Evolutionary conservation across 2,113 vertebrate species (phyloP).

Genomic region (Tetraodon nigroviridis): DNA sequence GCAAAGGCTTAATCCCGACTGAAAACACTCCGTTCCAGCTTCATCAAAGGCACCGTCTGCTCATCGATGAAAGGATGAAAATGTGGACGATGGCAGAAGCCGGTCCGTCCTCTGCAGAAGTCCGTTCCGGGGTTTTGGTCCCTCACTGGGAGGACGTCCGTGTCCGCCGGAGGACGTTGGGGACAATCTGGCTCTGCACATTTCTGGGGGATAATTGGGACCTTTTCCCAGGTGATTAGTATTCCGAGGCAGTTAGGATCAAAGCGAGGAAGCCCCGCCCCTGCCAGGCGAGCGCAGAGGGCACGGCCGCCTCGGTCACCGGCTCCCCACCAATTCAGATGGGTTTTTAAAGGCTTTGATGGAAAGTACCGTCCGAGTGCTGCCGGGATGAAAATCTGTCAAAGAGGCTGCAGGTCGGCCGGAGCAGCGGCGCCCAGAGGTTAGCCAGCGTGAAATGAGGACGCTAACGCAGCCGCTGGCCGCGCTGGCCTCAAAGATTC

Average conservation of each 20-base stretch:
- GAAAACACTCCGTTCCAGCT: no score
- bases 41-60: no score
- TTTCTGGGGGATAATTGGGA: constrained; percentile 63
- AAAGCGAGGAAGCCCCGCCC: constrained; percentile 42
- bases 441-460: background rate
- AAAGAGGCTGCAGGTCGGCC: background rate
- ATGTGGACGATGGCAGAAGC: no score
- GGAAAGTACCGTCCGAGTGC: background rate
- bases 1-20: no score
- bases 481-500: no score
- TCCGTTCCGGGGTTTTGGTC: no score
- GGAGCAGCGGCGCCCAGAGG: background rate
- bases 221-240: constrained; percentile 66
- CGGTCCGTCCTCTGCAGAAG: no score
- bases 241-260: constrained; percentile 63
- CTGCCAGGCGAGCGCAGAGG: constrained; percentile 17
- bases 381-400: background rate
- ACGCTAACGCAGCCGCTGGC: background rate
- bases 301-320: constrained; percentile 3
- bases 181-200: constrained; percentile 38
- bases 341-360: constrained; percentile 19
- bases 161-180: constrained; percentile 16
- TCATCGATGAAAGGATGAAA: no score
- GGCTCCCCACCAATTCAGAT: constrained; percentile 23
- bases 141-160: no score